Percentiles rank a stretch among this genome's conserved stretches.
phyloP scores from a whole-genome alignment of 1,140 invertebrate species.

The Temnothorax longispinosus region DNA sequence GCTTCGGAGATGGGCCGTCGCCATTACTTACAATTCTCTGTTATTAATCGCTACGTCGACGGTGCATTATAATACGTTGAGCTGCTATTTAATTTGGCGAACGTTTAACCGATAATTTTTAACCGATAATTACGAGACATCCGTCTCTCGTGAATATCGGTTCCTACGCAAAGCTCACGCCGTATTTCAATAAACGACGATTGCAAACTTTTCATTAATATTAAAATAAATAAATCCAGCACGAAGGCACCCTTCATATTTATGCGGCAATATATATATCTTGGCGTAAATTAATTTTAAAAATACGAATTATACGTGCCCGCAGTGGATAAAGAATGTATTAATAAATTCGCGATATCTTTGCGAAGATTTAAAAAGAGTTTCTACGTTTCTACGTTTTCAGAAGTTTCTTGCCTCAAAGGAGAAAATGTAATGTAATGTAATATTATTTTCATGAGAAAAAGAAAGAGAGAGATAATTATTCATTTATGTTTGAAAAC shows the following conservation, averaged over 20 bases:
- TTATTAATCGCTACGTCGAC: constrained; percentile 32
- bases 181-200: not conserved
- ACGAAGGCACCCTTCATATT: not conserved
- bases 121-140: constrained; percentile 25
- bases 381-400: not conserved
- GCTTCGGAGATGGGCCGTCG: constrained; percentile 2
- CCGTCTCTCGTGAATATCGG: not conserved
- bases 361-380: constrained; percentile 6
- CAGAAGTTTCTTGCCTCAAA: not conserved
- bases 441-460: constrained; percentile 4
- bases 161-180: not conserved
- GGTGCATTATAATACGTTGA: not conserved
- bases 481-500: constrained; percentile 16
- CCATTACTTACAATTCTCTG: constrained; percentile 29
- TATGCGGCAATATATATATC: not conserved
- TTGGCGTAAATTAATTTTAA: constrained; percentile 27
- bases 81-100: constrained; percentile 38
- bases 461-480: not conserved
- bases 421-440: constrained; percentile 17
- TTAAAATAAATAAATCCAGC: constrained; percentile 16
- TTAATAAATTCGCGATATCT: constrained; percentile 23
- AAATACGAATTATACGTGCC: constrained; percentile 8
- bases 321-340: not conserved
- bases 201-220: constrained; percentile 12
- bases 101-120: constrained; percentile 38